These are phyloP conservation scores for Scolanthus callimorphus DNA, from an alignment of 92 coral and sea anemone species.

Conservation along the genomic window DNA sequence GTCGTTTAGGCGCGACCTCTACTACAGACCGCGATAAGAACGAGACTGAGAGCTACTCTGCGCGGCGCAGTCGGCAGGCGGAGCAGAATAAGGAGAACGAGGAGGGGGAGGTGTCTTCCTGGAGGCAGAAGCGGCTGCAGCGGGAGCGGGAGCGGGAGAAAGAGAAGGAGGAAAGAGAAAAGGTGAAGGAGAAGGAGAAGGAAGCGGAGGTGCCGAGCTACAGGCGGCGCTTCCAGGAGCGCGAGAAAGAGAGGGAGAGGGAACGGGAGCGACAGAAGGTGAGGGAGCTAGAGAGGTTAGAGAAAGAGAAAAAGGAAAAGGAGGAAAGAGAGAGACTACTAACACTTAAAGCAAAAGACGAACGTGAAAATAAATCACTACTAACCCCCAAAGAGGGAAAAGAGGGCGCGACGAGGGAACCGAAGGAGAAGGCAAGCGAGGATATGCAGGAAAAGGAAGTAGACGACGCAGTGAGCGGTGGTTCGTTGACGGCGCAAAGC, in stretches of 20 bases:
- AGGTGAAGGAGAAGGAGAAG: no score
- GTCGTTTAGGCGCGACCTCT: background rate
- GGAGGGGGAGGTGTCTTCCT: constrained; percentile 68
- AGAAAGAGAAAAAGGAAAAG: constrained; percentile 46
- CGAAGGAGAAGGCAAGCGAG: constrained; percentile 38
- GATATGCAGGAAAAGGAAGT: constrained; percentile 60
- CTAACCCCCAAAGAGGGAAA: no score
- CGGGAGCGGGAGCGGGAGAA: constrained; percentile 71
- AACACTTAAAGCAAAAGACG: constrained; percentile 10
- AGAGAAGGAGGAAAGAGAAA: constrained; percentile 42
- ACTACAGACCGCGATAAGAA: constrained; percentile 36
- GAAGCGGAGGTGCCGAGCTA: constrained; percentile 26
- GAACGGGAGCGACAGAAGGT: constrained; percentile 28
- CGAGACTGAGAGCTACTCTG: constrained; percentile 32
- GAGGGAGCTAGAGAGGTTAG: constrained; percentile 34
- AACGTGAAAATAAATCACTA: constrained; percentile 6
- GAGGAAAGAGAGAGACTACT: constrained; percentile 17
- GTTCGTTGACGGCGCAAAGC: constrained; percentile 45
- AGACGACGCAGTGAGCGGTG: constrained; percentile 62
- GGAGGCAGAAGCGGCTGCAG: constrained; percentile 71
- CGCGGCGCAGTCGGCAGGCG: constrained; percentile 25
- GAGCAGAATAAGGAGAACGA: constrained; percentile 71
- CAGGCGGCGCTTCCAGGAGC: constrained; percentile 17
- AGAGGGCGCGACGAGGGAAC: constrained; percentile 26
- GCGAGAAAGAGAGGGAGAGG: constrained; percentile 25